Evolutionary conservation across 92 coral and sea anemone species (phyloP).

Genomic region (Blastomussa wellsi): DNA sequence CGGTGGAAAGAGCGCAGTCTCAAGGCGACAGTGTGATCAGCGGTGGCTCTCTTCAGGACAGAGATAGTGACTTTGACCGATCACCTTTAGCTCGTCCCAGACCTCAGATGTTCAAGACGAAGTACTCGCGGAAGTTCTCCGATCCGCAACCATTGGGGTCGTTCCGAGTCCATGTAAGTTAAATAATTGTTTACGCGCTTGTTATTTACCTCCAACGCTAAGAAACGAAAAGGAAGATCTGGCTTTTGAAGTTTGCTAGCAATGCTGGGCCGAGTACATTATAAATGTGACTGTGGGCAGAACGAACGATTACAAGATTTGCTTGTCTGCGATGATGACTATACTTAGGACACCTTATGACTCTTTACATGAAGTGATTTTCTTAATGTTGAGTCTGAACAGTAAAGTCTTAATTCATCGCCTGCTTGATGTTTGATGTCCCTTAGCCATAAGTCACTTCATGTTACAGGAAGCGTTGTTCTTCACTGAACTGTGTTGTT

Average conservation of each 20-base stretch:
- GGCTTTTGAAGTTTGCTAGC: neutral
- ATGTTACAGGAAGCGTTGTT: neutral
- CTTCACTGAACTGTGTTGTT: neutral
- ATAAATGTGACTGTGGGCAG: no score
- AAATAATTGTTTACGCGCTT: neutral
- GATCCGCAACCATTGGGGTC: slow-evolving; percentile 73
- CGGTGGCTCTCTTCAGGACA: slow-evolving; percentile 85
- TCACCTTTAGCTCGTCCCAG: slow-evolving; percentile 58
- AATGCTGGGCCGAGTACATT: no score
- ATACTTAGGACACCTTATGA: no score
- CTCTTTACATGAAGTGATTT: no score
- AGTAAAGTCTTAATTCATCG: no score
- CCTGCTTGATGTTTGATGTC: no score
- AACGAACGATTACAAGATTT: no score
- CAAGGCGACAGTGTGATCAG: slow-evolving; percentile 93
- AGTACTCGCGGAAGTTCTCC: slow-evolving; percentile 69
- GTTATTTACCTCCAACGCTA: neutral
- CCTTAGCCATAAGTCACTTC: neutral
- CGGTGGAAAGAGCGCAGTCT: slow-evolving; percentile 78
- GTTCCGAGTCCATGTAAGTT: slow-evolving; percentile 37
- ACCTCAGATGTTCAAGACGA: slow-evolving; percentile 54
- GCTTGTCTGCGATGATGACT: no score
- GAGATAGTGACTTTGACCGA: slow-evolving; percentile 80
- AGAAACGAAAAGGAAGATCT: neutral
- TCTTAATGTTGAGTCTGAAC: no score